Evolutionary conservation across 2,113 vertebrate genomes (phyloP).

Genomic region (Limnothrissa miodon): DNA sequence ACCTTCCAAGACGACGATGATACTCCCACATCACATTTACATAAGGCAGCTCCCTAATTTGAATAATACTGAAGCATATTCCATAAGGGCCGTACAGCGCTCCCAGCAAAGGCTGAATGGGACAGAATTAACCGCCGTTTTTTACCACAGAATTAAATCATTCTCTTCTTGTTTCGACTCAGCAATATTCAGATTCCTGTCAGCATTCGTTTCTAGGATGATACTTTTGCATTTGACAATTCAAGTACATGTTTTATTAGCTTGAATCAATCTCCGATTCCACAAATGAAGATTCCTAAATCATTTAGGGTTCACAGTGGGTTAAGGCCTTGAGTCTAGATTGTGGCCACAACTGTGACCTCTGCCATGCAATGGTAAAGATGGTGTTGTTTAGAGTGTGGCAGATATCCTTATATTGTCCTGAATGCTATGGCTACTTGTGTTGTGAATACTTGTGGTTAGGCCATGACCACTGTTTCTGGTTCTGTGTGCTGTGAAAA

Average conservation of each 20-base stretch:
- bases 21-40: neutral
- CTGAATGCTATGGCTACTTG: neutral
- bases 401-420: neutral
- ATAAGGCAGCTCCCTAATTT: neutral
- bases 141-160: neutral
- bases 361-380: neutral
- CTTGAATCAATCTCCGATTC: no score
- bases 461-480: no score
- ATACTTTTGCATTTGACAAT: neutral
- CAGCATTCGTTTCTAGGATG: neutral
- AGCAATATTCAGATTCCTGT: neutral
- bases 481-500: no score
- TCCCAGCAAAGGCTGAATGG: neutral
- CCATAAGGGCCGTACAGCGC: neutral
- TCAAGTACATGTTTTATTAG: no score
- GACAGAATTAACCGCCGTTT: neutral
- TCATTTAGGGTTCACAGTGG: no score
- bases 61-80: neutral
- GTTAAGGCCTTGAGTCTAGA: neutral
- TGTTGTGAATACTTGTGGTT: neutral
- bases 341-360: neutral
- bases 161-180: neutral
- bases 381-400: neutral
- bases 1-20: neutral
- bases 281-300: no score